Percentiles rank a stretch among this genome's conserved stretches.
These are phyloP conservation scores for Novumbra hubbsi DNA, from an alignment of 2,797 vertebrate species.

Conservation along the genomic window DNA sequence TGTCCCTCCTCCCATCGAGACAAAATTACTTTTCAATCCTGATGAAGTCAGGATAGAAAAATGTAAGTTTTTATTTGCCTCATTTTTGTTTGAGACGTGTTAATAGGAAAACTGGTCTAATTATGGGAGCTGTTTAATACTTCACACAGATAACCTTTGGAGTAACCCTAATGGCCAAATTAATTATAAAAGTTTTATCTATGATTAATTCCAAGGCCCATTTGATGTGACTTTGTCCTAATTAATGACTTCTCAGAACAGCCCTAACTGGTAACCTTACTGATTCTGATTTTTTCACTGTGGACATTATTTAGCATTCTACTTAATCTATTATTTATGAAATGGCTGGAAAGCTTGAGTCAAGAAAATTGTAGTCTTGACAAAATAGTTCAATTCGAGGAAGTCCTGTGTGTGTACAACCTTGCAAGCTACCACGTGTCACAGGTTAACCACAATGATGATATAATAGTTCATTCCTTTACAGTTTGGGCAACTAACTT, in stretches of 20 bases:
- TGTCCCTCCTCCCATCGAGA: background rate
- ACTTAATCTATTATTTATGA: conserved; percentile 50
- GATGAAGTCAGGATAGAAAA: background rate
- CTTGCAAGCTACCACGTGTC: background rate
- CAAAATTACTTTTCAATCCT: conserved; percentile 33
- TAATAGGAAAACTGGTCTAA: conserved; percentile 48
- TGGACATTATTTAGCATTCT: conserved; percentile 25
- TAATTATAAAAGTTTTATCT: conserved; percentile 59
- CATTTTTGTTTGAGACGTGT: conserved; percentile 29
- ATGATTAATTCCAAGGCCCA: conserved; percentile 46
- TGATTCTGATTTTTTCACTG: conserved; percentile 25
- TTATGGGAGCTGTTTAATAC: conserved; percentile 55
- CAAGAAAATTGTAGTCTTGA: conserved; percentile 36
- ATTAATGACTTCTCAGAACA: conserved; percentile 35
- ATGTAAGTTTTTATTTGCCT: conserved; percentile 18
- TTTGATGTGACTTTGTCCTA: conserved; percentile 42
- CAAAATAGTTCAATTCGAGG: conserved; percentile 31
- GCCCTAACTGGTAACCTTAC: conserved; percentile 17
- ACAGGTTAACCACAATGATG: background rate
- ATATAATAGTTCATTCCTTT: background rate
- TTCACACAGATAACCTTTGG: conserved; percentile 46
- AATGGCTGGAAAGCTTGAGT: conserved; percentile 38
- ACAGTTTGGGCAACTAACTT: background rate
- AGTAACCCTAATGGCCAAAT: conserved; percentile 50
- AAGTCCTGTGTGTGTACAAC: conserved; percentile 46